Evolutionary conservation across 2,113 vertebrate genomes (phyloP).

Genomic region (Calyptomena viridis): DNA sequence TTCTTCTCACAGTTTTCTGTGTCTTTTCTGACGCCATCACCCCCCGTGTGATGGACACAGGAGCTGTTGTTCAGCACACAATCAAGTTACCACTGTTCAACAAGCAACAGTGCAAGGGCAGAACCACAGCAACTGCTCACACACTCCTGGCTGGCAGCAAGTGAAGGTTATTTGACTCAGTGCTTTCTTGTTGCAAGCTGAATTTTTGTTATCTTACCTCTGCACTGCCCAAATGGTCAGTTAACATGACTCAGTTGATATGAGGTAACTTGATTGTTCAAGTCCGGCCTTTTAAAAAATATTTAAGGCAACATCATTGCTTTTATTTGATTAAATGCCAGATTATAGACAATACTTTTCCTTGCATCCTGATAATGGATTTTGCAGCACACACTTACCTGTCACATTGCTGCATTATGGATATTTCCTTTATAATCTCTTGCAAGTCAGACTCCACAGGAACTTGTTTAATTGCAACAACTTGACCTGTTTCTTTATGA

Average conservation of each 20-base stretch:
- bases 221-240: not conserved
- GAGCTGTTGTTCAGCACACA: not conserved
- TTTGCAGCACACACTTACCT: conserved; percentile 74
- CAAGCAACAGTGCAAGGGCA: accelerated
- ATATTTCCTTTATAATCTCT: conserved; percentile 97
- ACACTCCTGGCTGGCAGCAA: not conserved
- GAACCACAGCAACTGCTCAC: not conserved
- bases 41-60: not conserved
- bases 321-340: not conserved
- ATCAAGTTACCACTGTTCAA: not conserved
- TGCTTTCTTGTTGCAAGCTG: not conserved
- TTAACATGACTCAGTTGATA: not conserved
- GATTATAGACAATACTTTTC: not conserved
- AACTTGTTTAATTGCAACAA: conserved; percentile 96
- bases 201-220: not conserved
- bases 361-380: accelerated
- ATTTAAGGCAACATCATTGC: conserved; percentile 25
- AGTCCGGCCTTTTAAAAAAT: conserved; percentile 45
- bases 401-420: conserved; percentile 97
- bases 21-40: not conserved
- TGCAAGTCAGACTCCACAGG: conserved; percentile 96
- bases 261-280: not conserved
- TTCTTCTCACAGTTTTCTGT: not conserved
- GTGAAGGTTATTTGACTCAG: not conserved
- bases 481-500: conserved; percentile 92